Conservation (phyloP, 2,797 vertebrate genomes). For the Chelon auratus region DNA sequence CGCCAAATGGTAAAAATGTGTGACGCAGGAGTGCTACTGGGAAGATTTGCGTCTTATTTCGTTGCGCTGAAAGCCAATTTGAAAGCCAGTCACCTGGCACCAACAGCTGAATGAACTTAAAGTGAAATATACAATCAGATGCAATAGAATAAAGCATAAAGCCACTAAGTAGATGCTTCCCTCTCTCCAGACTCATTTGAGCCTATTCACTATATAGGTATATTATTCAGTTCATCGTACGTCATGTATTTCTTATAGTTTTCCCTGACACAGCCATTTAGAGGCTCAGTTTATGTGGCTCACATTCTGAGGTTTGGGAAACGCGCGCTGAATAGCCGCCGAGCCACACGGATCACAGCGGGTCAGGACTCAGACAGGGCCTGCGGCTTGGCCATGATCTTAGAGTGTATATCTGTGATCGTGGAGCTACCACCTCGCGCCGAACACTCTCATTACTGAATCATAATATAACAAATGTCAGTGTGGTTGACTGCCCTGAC, state of each 20-base stretch:
- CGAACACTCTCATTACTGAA: conserved; percentile 66
- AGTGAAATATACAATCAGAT: conserved; percentile 27
- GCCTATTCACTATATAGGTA: conserved; percentile 46
- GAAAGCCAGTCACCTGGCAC: conserved; percentile 23
- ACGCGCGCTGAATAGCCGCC: conserved; percentile 77
- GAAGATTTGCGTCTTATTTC: conserved; percentile 34
- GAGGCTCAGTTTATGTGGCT: conserved; percentile 74
- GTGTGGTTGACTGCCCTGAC: conserved; percentile 54
- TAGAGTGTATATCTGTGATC: conserved; percentile 71
- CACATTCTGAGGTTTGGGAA: conserved; percentile 80
- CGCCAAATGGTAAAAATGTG: conserved; percentile 44
- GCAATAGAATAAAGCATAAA: conserved; percentile 39
- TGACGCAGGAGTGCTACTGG: conserved; percentile 51
- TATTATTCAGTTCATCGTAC: conserved; percentile 56
- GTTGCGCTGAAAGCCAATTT: conserved; percentile 8
- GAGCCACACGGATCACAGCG: conserved; percentile 74
- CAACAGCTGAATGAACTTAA: conserved; percentile 20
- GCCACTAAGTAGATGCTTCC: conserved; percentile 34
- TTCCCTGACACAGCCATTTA: conserved; percentile 78
- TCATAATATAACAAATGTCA: conserved; percentile 73
- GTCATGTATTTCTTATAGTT: conserved; percentile 70
- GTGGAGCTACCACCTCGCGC: conserved; percentile 54
- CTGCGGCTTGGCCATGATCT: conserved; percentile 77
- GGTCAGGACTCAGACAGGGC: conserved; percentile 76
- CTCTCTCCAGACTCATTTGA: conserved; percentile 35